A percentile compares a stretch with the other conserved stretches of the same genome.
Conservation (phyloP, 1,140 invertebrate species). For the Palaemon carinicauda region DNA sequence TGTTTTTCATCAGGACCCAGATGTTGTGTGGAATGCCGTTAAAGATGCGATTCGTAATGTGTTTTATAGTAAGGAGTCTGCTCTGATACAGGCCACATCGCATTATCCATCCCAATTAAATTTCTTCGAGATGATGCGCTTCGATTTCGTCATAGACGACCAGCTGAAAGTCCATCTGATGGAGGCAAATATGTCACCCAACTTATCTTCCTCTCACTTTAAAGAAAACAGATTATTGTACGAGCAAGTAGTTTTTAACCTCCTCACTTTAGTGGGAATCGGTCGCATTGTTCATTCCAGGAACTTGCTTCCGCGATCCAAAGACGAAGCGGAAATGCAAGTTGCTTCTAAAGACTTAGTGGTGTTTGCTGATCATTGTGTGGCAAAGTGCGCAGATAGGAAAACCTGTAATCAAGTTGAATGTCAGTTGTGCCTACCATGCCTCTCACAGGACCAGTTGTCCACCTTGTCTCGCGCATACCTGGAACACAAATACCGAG, state of each 20-base stretch:
- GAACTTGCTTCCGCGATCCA: conserved; percentile 40
- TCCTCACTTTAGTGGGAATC: conserved; percentile 74
- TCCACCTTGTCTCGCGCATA: conserved; percentile 74
- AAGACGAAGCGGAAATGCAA: conserved; percentile 72
- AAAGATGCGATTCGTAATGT: conserved; percentile 80
- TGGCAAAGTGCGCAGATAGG: conserved; percentile 69
- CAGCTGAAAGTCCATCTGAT: conserved; percentile 87
- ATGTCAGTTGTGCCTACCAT: conserved; percentile 83
- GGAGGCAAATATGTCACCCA: conserved; percentile 99
- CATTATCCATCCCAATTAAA: conserved; percentile 72
- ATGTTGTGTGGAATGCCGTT: conserved; percentile 82
- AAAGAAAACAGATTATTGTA: conserved; percentile 86
- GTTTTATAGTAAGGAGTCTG: conserved; percentile 77
- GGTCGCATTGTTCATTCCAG: conserved; percentile 63
- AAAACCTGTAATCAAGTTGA: conserved; percentile 73
- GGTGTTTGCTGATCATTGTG: conserved; percentile 78
- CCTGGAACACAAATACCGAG: conserved; percentile 80
- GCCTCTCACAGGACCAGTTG: conserved; percentile 73
- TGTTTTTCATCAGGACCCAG: conserved; percentile 71
- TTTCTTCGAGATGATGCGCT: conserved; percentile 94
- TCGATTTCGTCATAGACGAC: conserved; percentile 92
- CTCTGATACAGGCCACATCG: conserved; percentile 64
- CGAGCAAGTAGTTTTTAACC: conserved; percentile 89
- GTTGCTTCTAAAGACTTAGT: conserved; percentile 82
- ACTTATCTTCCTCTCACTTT: conserved; percentile 93